Evolutionary conservation across 2,888 invertebrate genomes (phyloP).

Genomic region (Leptinotarsa tumamoca): DNA sequence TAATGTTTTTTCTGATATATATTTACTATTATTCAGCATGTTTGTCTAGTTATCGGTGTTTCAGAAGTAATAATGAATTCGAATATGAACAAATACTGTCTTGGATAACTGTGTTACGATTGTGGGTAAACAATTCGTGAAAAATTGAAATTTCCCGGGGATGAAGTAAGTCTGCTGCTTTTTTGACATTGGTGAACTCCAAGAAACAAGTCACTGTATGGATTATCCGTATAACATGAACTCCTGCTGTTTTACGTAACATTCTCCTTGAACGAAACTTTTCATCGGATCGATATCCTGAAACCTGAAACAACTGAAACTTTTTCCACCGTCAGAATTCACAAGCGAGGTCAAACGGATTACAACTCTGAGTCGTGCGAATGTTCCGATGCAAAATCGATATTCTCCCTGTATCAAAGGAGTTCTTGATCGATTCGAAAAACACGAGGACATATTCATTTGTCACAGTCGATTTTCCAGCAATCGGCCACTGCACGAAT

Average conservation of each 20-base stretch:
- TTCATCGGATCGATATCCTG: conserved; percentile 6
- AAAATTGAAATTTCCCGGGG: no score
- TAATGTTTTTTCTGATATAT: no score
- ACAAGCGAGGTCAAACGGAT: conserved; percentile 13
- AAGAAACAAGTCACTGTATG: background rate
- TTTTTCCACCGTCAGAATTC: conserved; percentile 12
- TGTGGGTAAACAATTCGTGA: no score
- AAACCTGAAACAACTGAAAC: conserved; percentile 14
- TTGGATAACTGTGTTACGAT: no score
- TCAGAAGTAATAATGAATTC: no score
- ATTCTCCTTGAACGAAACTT: background rate
- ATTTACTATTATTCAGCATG: no score
- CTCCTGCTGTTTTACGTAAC: background rate
- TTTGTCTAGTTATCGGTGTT: no score
- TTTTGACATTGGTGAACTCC: background rate
- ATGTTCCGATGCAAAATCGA: conserved; percentile 12
- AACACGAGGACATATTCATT: conserved; percentile 12
- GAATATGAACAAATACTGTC: no score
- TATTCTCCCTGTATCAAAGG: conserved; percentile 9
- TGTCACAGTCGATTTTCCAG: conserved; percentile 8
- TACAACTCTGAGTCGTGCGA: conserved; percentile 3
- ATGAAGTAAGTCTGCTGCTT: no score
- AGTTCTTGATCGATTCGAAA: conserved; percentile 6
- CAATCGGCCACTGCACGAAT: background rate
- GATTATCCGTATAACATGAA: background rate